Percentiles rank a stretch among this genome's conserved stretches.
These are phyloP conservation scores for Tinamus major DNA, from an alignment of 2,797 vertebrate species.

Conservation along the genomic window DNA sequence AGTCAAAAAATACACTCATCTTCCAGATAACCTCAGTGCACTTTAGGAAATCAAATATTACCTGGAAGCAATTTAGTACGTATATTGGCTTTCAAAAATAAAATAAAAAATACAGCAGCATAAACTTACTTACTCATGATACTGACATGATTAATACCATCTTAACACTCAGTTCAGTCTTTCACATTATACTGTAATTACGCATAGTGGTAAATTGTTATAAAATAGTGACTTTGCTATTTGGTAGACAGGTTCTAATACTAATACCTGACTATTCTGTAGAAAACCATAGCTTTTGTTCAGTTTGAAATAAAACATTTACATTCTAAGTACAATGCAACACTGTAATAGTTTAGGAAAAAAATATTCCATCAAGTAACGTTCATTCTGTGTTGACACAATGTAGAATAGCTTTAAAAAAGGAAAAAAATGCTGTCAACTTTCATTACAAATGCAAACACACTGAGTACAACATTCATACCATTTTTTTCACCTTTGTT, in stretches of 20 bases:
- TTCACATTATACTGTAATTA: constrained; percentile 84
- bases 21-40: constrained; percentile 87
- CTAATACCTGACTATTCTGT: constrained; percentile 74
- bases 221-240: constrained; percentile 79
- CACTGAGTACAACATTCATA: constrained; percentile 75
- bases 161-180: constrained; percentile 75
- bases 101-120: constrained; percentile 84
- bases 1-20: constrained; percentile 74
- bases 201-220: constrained; percentile 82
- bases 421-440: constrained; percentile 60
- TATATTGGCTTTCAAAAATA: constrained; percentile 83
- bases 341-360: constrained; percentile 75
- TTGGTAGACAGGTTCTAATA: constrained; percentile 76
- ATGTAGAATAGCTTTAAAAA: constrained; percentile 72
- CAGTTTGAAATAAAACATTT: constrained; percentile 71
- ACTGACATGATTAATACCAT: constrained; percentile 81
- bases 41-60: constrained; percentile 85
- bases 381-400: constrained; percentile 65
- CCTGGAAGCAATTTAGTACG: constrained; percentile 88
- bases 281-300: constrained; percentile 74
- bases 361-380: constrained; percentile 61
- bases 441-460: constrained; percentile 73
- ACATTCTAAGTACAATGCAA: constrained; percentile 73
- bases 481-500: constrained; percentile 59
- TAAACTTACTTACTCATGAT: constrained; percentile 81